Evolutionary conservation across 2,797 vertebrate genomes (phyloP), one percentile per base, ranked within the genome.

Genomic region (Stomatorhinus walkeri): DNA sequence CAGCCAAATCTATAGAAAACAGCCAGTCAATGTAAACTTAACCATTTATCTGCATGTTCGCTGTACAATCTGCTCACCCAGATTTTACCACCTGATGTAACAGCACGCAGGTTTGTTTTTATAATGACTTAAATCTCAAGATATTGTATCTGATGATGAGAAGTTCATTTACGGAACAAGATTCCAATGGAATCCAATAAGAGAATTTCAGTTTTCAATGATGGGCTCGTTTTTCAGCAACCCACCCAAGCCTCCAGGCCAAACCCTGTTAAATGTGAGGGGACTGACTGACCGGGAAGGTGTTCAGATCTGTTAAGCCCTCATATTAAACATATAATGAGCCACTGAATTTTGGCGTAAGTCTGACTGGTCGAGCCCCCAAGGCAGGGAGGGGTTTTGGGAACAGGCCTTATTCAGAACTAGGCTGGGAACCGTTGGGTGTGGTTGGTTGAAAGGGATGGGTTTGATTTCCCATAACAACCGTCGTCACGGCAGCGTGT

Each of bases 401-500:
- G 54, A 12, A 64, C 32, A 52, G 56, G 10, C 56, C 79, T 48
- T 54, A 32, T 61, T 22, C 79, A 88, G 40, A 36, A 24, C 52
- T 24, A 22, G 88, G 79, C 36, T 68, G 46, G 43, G 81, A 85
- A 59, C 36, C 22, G 1, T 22, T 85, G 88, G 88, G 88, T 56
- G 79, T 85, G 56, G 43, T 19, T 85, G 56, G 43, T 19, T 48
- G 9, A n/a, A 56, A 85, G 88, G 59, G 83, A 68, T 52, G 88
- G 88, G 81, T 89, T 88, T 91, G 87, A 90, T 22, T 87, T 76
- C 83, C 88, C 40, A n/a, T 85, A 91, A 91, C 84, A 90, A 48
- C 52, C 90, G 87, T 92, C 64, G 90, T 72, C 76, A 81, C 91
- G 88, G 90, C 88, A 91, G 85, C 90, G 87, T 87, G 79, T 81